Base-by-base conservation (phyloP, 2,888 invertebrate genomes). In the Cantharis nigra region DNA sequence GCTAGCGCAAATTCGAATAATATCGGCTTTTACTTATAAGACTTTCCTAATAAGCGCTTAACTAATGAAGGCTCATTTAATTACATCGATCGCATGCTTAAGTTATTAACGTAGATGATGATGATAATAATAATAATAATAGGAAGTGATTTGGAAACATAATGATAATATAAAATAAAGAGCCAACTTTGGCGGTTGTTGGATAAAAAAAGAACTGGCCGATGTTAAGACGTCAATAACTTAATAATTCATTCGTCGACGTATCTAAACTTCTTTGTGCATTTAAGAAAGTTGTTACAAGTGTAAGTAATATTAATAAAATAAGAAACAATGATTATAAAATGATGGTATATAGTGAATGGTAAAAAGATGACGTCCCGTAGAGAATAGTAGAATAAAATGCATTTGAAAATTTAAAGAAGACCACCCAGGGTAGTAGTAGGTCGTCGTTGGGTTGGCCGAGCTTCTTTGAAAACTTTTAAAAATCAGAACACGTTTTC, bases 401-500 rank as follows among this genome's bases (percentile, higher is more conserved):
- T 69, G 71, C 78, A 75, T 78, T 70, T 72, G 20, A 70, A 72
- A 78, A 64, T 49, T 78, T 78, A 69, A 30, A 70, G 72, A 20
- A 74, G 77, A 78, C 78, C 78, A 78, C 78, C 74, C 78, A 74
- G 63, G 64, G 77, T 23, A 16, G 16, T 16, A 16, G 16, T 16
- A 71, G 71, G 30, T 69, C 70, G 72, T 3, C 3, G 30, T 23
- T 30, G 3, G 28, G 28, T 28, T 3, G 71, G 30, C 63, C 72
- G 72, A 75, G 78, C 78, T 75, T 78, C 75, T 75, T 78, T 72
- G 74, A 69, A 65, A 69, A 71, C 71, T 69, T 33, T 78, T 78
- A 78, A 78, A 78, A 78, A 78, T 75, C 78, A 23, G 72, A 62
- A 63, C 78, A 78, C 78, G 78, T 78, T 75, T 74, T 72, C 69